phyloP scores from a whole-genome alignment of 1,140 invertebrate species.

The Proctacanthus coquilletti region DNA sequence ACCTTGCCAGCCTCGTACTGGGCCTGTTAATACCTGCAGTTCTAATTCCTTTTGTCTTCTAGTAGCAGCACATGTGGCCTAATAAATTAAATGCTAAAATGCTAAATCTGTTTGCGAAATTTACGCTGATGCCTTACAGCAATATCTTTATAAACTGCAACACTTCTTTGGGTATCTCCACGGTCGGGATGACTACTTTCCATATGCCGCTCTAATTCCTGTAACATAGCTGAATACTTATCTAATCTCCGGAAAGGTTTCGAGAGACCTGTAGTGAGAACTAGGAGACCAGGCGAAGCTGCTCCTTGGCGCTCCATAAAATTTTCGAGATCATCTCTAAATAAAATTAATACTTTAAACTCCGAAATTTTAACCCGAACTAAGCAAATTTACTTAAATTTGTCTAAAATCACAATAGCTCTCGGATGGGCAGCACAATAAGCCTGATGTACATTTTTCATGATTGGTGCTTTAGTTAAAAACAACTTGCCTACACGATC shows the following conservation, averaged over 20 bases:
- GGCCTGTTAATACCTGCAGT: conserved; percentile 81
- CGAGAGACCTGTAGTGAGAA: conserved; percentile 81
- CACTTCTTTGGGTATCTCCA: conserved; percentile 88
- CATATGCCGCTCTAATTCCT: conserved; percentile 88
- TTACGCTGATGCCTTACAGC: conserved; percentile 45
- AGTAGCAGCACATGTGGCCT: conserved; percentile 70
- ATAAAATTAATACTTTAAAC: no score
- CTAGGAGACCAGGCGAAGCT: conserved; percentile 65
- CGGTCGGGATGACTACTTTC: conserved; percentile 90
- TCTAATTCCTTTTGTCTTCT: conserved; percentile 93
- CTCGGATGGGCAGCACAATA: conserved; percentile 89
- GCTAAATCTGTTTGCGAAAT: background rate
- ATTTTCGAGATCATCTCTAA: conserved; percentile 67
- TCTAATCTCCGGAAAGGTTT: conserved; percentile 89
- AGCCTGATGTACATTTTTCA: conserved; percentile 70
- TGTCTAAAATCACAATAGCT: conserved; percentile 81
- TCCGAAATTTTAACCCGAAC: background rate
- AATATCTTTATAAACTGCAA: conserved; percentile 88
- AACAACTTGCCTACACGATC: conserved; percentile 86
- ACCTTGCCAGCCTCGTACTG: conserved; percentile 90
- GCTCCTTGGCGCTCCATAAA: conserved; percentile 79
- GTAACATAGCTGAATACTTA: conserved; percentile 85
- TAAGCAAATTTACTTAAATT: conserved; percentile 54
- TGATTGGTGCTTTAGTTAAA: conserved; percentile 65
- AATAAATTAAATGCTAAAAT: conserved; percentile 3